These are phyloP conservation scores for Orchesella flavescens DNA, from an alignment of 2,888 invertebrate species.

Conservation along the genomic window DNA sequence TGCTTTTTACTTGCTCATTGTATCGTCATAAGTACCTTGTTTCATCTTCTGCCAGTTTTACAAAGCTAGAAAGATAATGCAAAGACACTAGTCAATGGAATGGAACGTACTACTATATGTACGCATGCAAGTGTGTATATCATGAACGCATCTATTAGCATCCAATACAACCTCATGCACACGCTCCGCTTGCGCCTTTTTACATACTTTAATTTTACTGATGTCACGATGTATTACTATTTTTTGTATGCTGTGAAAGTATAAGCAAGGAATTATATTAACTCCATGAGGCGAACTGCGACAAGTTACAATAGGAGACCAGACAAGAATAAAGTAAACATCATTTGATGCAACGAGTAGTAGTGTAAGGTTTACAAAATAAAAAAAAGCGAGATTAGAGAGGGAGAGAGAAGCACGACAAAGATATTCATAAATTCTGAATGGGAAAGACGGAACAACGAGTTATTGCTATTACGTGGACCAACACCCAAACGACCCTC, in stretches of 20 bases:
- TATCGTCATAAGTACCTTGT: conserved; percentile 26
- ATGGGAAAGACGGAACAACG: conserved; percentile 9
- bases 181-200: not conserved
- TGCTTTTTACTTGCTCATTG: conserved; percentile 1
- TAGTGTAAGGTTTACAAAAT: not conserved
- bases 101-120: not conserved
- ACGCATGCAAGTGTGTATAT: not conserved
- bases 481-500: conserved; percentile 71
- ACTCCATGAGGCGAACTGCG: not conserved
- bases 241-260: no score
- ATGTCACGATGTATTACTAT: not conserved
- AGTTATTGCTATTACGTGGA: conserved; percentile 9
- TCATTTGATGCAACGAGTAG: not conserved
- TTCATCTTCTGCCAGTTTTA: conserved; percentile 23
- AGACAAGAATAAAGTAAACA: conserved; percentile 24
- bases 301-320: conserved; percentile 17
- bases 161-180: no score
- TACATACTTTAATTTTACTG: not conserved
- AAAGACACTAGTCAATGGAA: conserved; percentile 41
- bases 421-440: conserved; percentile 9
- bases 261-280: no score
- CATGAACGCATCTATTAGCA: not conserved
- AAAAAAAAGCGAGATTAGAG: not conserved
- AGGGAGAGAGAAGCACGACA: not conserved
- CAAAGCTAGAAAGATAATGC: conserved; percentile 18